phyloP scores from a whole-genome alignment of 2,888 invertebrate species.

The Drosophila bunnanda region DNA sequence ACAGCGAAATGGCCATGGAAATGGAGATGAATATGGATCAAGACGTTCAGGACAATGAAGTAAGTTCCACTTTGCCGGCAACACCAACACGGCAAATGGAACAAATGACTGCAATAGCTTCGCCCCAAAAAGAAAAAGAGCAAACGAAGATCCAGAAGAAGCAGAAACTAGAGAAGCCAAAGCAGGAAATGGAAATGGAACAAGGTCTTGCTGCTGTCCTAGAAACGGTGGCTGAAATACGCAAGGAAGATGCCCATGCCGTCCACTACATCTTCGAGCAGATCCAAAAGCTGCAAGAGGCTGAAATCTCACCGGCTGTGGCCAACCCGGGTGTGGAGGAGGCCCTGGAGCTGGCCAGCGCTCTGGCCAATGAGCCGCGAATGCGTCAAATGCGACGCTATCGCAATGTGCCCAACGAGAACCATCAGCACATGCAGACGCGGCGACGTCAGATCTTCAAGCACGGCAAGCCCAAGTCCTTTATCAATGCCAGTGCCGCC shows the following conservation, averaged over 20 bases:
- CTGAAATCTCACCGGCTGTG: slow-evolving; percentile 30
- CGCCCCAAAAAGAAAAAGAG: not conserved
- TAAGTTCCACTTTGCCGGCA: slow-evolving; percentile 65
- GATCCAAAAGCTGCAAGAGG: slow-evolving; percentile 44
- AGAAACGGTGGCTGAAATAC: slow-evolving; percentile 39
- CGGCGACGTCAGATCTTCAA: slow-evolving; percentile 64
- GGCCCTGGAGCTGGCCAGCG: slow-evolving; percentile 20
- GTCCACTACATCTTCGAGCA: slow-evolving; percentile 45
- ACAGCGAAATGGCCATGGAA: not conserved
- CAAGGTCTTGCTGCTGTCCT: slow-evolving; percentile 12
- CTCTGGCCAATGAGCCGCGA: slow-evolving; percentile 15
- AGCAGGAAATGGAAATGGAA: not conserved
- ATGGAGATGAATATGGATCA: slow-evolving; percentile 16
- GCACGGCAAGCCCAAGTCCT: slow-evolving; percentile 56
- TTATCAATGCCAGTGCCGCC: slow-evolving; percentile 44
- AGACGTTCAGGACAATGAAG: slow-evolving; percentile 67
- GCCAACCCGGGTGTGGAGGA: slow-evolving; percentile 7
- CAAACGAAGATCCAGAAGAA: not conserved
- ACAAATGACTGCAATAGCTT: not conserved
- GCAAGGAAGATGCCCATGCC: slow-evolving; percentile 44
- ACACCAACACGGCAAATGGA: slow-evolving; percentile 43
- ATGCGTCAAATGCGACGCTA: slow-evolving; percentile 69
- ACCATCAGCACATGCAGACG: slow-evolving; percentile 74
- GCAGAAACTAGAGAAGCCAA: slow-evolving; percentile 4
- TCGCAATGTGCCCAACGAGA: slow-evolving; percentile 81